phyloP scores from a whole-genome alignment of 2,888 invertebrate genomes.

The Dusona sp. region DNA sequence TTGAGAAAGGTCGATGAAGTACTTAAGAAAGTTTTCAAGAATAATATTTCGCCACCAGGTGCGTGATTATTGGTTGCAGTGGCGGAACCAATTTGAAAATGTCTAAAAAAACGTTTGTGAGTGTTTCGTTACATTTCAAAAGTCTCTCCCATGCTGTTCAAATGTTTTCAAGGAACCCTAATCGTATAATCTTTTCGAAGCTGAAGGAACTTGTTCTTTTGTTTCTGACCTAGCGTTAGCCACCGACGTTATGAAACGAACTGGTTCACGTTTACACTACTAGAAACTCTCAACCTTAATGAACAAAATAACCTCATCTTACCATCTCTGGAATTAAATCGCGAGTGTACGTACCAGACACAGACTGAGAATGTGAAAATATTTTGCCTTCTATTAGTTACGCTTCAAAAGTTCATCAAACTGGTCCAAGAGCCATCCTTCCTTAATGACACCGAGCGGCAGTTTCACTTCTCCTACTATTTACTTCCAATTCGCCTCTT shows the following conservation, averaged over 20 bases:
- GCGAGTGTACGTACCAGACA: no score
- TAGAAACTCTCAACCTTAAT: no score
- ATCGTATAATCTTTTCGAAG: no score
- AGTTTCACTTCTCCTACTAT: neutral
- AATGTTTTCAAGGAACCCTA: neutral
- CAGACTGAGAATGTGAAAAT: neutral
- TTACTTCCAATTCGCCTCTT: neutral
- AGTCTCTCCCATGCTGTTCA: neutral
- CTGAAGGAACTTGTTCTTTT: no score
- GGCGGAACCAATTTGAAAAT: neutral
- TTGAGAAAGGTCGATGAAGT: slow-evolving; percentile 66
- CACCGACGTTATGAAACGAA: no score
- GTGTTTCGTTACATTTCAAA: neutral
- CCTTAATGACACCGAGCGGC: neutral
- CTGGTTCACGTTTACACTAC: no score
- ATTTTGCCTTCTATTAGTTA: neutral
- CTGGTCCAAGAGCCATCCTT: neutral
- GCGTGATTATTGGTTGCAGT: slow-evolving; percentile 28
- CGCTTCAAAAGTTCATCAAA: neutral
- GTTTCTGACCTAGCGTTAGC: no score
- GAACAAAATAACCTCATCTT: no score
- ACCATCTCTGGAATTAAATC: no score
- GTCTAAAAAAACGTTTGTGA: neutral
- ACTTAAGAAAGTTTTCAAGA: slow-evolving; percentile 16
- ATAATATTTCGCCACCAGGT: slow-evolving; percentile 29